phyloP scores from a whole-genome alignment of 2,113 vertebrate species.

The Typhlomys cinereus region DNA sequence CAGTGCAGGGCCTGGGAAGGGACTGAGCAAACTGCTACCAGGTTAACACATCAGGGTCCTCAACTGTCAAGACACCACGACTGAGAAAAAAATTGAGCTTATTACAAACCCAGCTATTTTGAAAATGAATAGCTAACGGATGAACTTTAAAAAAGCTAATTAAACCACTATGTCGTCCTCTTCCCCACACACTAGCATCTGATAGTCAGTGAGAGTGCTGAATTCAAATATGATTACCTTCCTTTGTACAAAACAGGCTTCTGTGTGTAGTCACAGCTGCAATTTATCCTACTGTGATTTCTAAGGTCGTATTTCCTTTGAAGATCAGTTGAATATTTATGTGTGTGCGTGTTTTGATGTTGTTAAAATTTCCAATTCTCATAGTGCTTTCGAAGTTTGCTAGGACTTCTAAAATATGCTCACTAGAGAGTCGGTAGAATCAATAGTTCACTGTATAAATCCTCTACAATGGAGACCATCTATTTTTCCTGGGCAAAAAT shows the following conservation, averaged over 20 bases:
- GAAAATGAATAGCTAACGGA: constrained; percentile 21
- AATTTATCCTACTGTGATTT: constrained; percentile 33
- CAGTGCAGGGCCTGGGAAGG: neutral
- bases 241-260: neutral
- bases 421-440: neutral
- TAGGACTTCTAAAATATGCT: constrained; percentile 4
- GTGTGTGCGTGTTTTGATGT: constrained; percentile 26
- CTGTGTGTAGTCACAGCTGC: neutral
- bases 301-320: constrained; percentile 50
- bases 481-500: neutral
- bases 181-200: too few relatives aligned
- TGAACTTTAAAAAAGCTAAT: constrained; percentile 12
- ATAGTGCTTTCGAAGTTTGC: constrained; percentile 9
- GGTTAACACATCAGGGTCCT: neutral
- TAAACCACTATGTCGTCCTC: neutral
- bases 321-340: constrained; percentile 66
- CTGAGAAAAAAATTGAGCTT: neutral
- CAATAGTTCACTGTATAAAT: constrained; percentile 1
- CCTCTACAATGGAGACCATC: neutral
- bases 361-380: constrained; percentile 53
- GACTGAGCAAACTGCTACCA: too few relatives aligned
- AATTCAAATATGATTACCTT: neutral
- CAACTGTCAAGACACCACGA: neutral
- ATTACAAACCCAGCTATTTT: constrained; percentile 28
- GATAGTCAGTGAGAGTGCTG: neutral